Evolutionary conservation across 2,888 invertebrate species (phyloP), one percentile per base, ranked within the genome.

Genomic region (Caenorhabditis parvicauda): DNA sequence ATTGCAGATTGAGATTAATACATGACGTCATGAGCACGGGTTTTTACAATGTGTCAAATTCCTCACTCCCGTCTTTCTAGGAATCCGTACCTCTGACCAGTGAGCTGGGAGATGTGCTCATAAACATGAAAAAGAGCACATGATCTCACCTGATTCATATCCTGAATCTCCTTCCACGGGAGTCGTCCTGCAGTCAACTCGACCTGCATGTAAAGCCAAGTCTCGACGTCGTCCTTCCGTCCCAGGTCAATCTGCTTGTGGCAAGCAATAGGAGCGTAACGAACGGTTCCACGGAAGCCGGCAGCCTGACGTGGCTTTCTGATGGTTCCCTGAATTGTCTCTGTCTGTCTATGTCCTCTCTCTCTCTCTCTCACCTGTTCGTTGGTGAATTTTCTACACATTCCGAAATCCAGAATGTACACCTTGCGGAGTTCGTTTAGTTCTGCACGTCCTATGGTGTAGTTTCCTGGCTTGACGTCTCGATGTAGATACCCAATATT

Each of bases 281-380:
- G 76, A 35, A 76, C 76, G n/a, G 76, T 76, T 54, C 76, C 76
- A 29, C 76, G 71, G 61, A 76, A 76, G 7, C 75, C 76, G 43
- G 76, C 75, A 12, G 72, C 72, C 7, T 63, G 63, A 17, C 77
- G 62, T 35, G 77, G 77, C 48, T 73, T 76, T 29, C 70, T 53
- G 51, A 70, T 70, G 14, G 67, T 62, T 21, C 71, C 78, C 57
- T 57, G 44, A 32, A 54, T 39, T 19, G 6, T 7, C 3, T 29
- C 28, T 35, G 21, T 22, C 21, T 6, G 37, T 24, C 6, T 3
- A n/a, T 24, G 27, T 3, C 25, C 37, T 7, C 21, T 22, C 3
- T 6, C 24, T 42, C 24, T 7, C 6, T 5, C 22, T 9, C 27
- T 5, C n/a, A 7, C 7, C n/a, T 38, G 14, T 5, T 66, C 67